These are phyloP conservation scores for Aquatica leii DNA, from an alignment of 2,888 invertebrate genomes.

Conservation along the genomic window DNA sequence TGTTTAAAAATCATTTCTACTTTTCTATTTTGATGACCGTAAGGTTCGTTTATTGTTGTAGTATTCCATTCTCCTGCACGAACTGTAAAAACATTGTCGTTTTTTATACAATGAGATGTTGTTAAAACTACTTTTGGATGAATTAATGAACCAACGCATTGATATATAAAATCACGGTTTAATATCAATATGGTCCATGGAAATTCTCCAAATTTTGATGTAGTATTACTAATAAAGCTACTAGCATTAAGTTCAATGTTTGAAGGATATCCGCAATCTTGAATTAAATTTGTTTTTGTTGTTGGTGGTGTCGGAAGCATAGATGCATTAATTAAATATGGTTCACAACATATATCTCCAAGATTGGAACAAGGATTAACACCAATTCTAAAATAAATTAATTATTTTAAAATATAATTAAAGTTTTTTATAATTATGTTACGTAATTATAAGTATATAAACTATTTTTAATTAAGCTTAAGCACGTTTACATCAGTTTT, in stretches of 20 bases:
- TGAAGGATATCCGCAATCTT: not conserved
- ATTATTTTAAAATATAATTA: not conserved
- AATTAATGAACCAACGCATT: conserved; percentile 79
- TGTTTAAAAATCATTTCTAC: conserved; percentile 18
- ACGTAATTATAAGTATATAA: not conserved
- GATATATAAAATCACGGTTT: conserved; percentile 66
- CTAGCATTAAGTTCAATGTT: not conserved
- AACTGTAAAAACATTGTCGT: conserved; percentile 57
- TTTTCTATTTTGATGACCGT: conserved; percentile 3
- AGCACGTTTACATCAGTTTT: not conserved
- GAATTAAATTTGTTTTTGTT: not conserved
- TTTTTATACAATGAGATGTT: conserved; percentile 73
- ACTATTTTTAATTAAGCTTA: not conserved
- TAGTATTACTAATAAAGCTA: not conserved
- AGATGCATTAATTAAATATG: not conserved
- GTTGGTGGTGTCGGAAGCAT: not conserved
- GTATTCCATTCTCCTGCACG: conserved; percentile 25
- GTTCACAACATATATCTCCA: conserved; percentile 14
- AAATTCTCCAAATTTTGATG: conserved; percentile 74
- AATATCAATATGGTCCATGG: conserved; percentile 80
- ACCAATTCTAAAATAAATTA: not conserved
- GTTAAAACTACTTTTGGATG: conserved; percentile 75
- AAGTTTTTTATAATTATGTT: not conserved
- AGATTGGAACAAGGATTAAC: conserved; percentile 4
- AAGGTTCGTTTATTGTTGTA: not conserved